phyloP scores from a whole-genome alignment of 2,113 vertebrate species.

The Cyrtonyx montezumae region DNA sequence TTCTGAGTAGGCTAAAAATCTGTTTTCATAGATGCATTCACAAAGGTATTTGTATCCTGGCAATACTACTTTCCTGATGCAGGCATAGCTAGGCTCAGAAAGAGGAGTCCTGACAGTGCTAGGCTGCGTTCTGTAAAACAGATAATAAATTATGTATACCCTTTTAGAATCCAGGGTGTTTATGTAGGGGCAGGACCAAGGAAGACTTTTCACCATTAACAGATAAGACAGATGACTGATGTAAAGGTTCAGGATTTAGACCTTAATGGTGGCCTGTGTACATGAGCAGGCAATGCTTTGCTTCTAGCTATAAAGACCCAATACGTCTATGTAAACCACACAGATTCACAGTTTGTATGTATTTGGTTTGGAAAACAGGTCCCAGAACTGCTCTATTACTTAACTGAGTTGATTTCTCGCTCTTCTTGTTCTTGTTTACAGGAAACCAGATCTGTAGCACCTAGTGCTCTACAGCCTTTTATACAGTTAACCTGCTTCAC shows the following conservation, averaged over 20 bases:
- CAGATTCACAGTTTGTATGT: neutral
- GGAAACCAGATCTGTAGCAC: neutral
- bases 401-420: neutral
- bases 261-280: neutral
- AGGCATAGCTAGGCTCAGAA: neutral
- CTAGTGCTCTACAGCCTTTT: neutral
- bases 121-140: neutral
- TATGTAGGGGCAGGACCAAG: neutral
- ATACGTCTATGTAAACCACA: neutral
- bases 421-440: neutral
- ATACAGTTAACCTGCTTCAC: neutral
- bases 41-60: neutral
- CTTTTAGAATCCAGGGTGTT: neutral
- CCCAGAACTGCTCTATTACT: neutral
- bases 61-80: neutral
- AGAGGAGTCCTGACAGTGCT: neutral
- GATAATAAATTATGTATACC: fast-evolving
- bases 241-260: neutral
- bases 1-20: neutral
- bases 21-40: neutral
- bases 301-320: neutral
- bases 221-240: too few relatives aligned
- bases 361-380: neutral
- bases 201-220: neutral
- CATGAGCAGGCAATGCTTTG: neutral